Evolutionary conservation across 35 echinoderm and acorn worm species (phyloP).

Genomic region (Stichopus chloronotus): DNA sequence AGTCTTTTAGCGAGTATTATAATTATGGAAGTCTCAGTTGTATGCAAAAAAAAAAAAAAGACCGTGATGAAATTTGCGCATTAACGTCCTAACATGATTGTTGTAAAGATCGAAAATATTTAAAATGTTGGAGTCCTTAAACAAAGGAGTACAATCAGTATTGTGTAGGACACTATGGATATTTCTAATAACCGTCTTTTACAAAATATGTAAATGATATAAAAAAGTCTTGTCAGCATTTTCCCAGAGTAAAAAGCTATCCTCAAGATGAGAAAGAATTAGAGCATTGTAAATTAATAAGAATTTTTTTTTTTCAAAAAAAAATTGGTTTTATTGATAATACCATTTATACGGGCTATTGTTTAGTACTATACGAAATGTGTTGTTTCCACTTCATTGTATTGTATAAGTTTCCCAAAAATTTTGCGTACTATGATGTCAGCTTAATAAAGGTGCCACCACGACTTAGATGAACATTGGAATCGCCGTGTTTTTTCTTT

Average conservation of each 20-base stretch:
- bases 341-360: background rate
- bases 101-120: background rate
- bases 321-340: background rate
- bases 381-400: no score
- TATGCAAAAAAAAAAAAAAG: constrained; percentile 4
- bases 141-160: background rate
- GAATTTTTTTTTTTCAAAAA: background rate
- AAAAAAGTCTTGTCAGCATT: background rate
- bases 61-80: background rate
- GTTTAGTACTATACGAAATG: constrained; percentile 2
- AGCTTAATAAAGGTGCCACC: background rate
- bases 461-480: background rate
- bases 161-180: background rate
- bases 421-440: background rate
- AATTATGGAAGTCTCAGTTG: background rate
- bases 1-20: background rate
- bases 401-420: constrained; percentile 1
- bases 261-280: constrained; percentile 8
- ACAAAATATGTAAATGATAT: background rate
- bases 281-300: background rate
- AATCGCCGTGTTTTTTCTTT: background rate
- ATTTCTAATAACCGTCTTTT: constrained; percentile 9
- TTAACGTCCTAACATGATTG: background rate
- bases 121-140: background rate
- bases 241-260: background rate